Evolutionary conservation across 2,113 vertebrate species (phyloP).

Genomic region (Madoqua kirkii): DNA sequence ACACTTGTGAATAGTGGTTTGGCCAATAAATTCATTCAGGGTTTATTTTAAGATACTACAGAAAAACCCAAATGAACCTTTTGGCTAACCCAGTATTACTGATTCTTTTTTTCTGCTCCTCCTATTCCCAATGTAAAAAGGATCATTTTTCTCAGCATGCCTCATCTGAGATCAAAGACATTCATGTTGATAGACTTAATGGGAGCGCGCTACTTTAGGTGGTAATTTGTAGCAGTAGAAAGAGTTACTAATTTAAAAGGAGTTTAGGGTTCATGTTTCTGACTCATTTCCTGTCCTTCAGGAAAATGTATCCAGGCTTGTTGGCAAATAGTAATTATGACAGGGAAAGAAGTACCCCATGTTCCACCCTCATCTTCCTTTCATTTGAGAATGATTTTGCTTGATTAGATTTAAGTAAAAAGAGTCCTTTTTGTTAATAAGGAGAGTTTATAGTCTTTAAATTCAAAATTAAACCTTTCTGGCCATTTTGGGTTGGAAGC

Average conservation of each 20-base stretch:
- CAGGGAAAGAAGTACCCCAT: background rate
- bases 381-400: background rate
- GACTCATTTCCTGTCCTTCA: background rate
- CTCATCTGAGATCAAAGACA: background rate
- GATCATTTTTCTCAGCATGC: background rate
- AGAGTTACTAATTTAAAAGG: background rate
- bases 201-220: background rate
- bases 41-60: background rate
- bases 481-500: background rate
- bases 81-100: background rate
- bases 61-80: background rate
- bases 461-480: background rate
- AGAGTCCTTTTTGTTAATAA: background rate
- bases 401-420: background rate
- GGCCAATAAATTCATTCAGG: background rate
- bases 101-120: background rate
- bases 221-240: background rate
- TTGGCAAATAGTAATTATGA: conserved; percentile 12
- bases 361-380: background rate
- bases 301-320: background rate
- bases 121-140: background rate
- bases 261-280: background rate
- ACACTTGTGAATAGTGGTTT: background rate
- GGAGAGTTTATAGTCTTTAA: background rate
- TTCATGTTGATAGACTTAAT: background rate